Evolutionary conservation across 2,113 vertebrate genomes (phyloP).

Genomic region (Myotis brandtii): DNA sequence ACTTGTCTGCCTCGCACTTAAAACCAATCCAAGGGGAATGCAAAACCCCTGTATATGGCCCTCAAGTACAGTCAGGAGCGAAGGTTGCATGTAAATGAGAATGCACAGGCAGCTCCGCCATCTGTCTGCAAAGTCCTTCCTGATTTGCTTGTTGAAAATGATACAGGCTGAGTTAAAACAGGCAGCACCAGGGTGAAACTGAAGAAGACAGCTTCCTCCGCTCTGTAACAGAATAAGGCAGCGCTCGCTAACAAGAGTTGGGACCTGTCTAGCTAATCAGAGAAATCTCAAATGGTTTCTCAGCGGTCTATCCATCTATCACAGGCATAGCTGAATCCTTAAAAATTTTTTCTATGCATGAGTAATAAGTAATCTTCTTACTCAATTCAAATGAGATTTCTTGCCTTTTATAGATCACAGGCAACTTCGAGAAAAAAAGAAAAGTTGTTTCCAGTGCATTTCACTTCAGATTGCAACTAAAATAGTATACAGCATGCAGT

Average conservation of each 20-base stretch:
- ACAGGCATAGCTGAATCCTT: slow-evolving; percentile 29
- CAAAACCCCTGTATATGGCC: slow-evolving; percentile 71
- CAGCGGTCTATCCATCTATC: slow-evolving; percentile 50
- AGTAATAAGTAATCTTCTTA: slow-evolving; percentile 60
- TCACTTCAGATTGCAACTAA: slow-evolving; percentile 1
- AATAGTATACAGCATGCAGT: background rate
- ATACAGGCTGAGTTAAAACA: slow-evolving; percentile 69
- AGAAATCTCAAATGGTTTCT: slow-evolving; percentile 55
- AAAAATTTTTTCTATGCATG: background rate
- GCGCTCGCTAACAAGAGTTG: slow-evolving; percentile 59
- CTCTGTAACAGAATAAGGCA: slow-evolving; percentile 40
- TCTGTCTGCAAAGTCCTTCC: slow-evolving; percentile 81
- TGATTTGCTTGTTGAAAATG: slow-evolving; percentile 74
- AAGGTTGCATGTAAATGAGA: slow-evolving; percentile 80
- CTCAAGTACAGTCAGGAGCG: slow-evolving; percentile 70
- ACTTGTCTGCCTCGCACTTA: slow-evolving; percentile 72
- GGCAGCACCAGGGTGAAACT: background rate
- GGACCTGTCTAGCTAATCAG: slow-evolving; percentile 71
- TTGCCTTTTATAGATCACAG: slow-evolving; percentile 30
- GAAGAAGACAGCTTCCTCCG: slow-evolving; percentile 65
- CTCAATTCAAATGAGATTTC: slow-evolving; percentile 63
- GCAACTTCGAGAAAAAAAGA: slow-evolving; percentile 21
- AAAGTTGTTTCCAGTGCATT: background rate
- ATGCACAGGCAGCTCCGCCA: slow-evolving; percentile 71
- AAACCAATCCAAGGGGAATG: slow-evolving; percentile 75